Conservation (phyloP, 2,888 invertebrate species). For the Drosophila recens region DNA sequence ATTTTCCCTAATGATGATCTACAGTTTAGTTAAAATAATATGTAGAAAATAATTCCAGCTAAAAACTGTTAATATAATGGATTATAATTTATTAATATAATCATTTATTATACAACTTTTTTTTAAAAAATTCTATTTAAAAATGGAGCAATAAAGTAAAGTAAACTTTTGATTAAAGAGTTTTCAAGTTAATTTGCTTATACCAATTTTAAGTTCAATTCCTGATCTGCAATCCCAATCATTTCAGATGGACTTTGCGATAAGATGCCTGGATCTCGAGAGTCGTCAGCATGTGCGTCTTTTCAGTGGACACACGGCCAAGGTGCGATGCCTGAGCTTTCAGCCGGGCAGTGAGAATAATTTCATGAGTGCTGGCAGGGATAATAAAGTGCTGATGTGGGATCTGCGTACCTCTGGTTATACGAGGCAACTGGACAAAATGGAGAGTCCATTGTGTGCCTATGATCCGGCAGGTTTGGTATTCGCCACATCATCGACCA, state of each 20-base stretch:
- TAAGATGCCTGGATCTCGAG: constrained; percentile 48
- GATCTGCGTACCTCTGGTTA: constrained; percentile 39
- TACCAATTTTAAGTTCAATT: background rate
- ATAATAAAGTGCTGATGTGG: constrained; percentile 53
- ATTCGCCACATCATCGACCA: constrained; percentile 39
- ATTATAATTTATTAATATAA: no score
- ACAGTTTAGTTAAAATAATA: no score
- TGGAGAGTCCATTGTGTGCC: constrained; percentile 35
- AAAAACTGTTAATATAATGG: no score
- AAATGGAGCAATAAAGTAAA: no score
- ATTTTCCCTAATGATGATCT: no score
- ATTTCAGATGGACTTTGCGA: constrained; percentile 32
- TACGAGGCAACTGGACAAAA: constrained; percentile 12
- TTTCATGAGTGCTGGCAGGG: constrained; percentile 50
- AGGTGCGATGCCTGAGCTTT: constrained; percentile 18
- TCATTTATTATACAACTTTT: no score
- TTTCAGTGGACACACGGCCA: constrained; percentile 38
- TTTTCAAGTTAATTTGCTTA: no score
- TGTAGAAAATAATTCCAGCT: no score
- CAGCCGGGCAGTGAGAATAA: constrained; percentile 41
- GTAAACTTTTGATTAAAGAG: no score
- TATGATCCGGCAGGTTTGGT: constrained; percentile 52
- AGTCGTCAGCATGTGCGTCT: constrained; percentile 6
- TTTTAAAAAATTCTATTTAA: no score
- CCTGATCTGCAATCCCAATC: background rate